phyloP scores from a whole-genome alignment of 2,888 invertebrate genomes.

The Megastigmus dorsalis region DNA sequence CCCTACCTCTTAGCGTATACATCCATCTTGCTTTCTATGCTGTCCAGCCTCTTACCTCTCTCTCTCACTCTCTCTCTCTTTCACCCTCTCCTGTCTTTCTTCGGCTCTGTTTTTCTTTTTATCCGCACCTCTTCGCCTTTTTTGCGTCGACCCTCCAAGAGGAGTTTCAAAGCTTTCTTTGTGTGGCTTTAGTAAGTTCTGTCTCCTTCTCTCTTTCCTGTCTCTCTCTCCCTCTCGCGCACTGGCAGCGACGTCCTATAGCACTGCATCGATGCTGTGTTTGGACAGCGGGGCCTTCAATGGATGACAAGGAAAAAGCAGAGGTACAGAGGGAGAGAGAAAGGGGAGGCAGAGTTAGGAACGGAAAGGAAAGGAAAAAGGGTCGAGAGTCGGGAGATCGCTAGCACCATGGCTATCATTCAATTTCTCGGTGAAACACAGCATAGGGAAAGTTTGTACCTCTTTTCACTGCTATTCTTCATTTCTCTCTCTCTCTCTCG shows the following conservation, averaged over 20 bases:
- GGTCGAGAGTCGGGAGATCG: conserved; percentile 15
- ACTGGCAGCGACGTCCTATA: background rate
- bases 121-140: too few species aligned
- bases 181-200: too few species aligned
- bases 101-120: background rate
- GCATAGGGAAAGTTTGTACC: background rate
- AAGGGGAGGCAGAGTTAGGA: conserved; percentile 1
- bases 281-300: conserved; percentile 39
- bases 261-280: conserved; percentile 44
- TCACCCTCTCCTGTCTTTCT: background rate
- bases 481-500: background rate
- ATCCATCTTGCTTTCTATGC: conserved; percentile 27
- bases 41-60: background rate
- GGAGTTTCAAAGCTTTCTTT: too few species aligned
- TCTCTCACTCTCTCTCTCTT: background rate
- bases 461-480: conserved; percentile 5
- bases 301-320: conserved; percentile 11
- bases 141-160: too few species aligned
- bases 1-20: conserved; percentile 2
- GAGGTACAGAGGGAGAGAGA: background rate
- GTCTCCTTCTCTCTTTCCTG: background rate
- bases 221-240: background rate
- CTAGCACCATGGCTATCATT: conserved; percentile 46
- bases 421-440: conserved; percentile 46
- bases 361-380: conserved; percentile 17